A percentile compares a stretch with the other conserved stretches of the same genome.
phyloP scores from a whole-genome alignment of 2,113 vertebrate genomes.

The Ammospiza caudacuta region DNA sequence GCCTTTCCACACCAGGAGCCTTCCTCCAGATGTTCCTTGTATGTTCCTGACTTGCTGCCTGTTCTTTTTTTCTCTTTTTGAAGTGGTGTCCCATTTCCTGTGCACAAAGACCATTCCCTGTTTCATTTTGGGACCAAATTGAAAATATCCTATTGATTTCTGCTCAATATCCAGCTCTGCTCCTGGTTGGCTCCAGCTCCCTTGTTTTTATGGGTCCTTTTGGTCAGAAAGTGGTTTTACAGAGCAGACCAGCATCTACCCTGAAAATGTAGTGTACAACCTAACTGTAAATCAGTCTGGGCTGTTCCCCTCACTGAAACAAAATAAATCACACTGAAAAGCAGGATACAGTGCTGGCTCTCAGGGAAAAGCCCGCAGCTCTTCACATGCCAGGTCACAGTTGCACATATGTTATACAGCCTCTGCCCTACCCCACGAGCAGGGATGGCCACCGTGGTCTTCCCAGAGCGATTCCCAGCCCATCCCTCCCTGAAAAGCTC shows the following conservation, averaged over 20 bases:
- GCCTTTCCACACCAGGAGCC: background rate
- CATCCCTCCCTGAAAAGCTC: background rate
- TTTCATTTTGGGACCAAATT: background rate
- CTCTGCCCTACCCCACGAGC: background rate
- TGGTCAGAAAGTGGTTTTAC: background rate
- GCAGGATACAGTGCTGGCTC: background rate
- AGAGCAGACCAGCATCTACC: background rate
- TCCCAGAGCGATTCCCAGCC: background rate
- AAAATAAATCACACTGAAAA: background rate
- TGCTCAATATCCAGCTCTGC: background rate
- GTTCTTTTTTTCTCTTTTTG: background rate
- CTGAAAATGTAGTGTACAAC: background rate
- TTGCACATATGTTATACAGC: background rate
- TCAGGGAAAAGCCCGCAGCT: background rate
- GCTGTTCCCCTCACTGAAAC: background rate
- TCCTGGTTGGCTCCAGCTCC: background rate
- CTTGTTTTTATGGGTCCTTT: background rate
- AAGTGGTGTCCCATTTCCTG: slow-evolving; percentile 56
- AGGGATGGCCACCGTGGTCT: background rate
- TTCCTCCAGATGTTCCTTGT: slow-evolving; percentile 48
- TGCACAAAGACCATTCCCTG: background rate
- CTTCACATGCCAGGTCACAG: background rate
- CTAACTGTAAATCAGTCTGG: background rate
- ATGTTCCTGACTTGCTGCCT: background rate
- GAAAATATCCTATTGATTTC: background rate